Percentiles rank a stretch among this genome's conserved stretches.
Evolutionary conservation across 2,113 vertebrate genomes (phyloP).

Genomic region (Falcunculus frontatus): DNA sequence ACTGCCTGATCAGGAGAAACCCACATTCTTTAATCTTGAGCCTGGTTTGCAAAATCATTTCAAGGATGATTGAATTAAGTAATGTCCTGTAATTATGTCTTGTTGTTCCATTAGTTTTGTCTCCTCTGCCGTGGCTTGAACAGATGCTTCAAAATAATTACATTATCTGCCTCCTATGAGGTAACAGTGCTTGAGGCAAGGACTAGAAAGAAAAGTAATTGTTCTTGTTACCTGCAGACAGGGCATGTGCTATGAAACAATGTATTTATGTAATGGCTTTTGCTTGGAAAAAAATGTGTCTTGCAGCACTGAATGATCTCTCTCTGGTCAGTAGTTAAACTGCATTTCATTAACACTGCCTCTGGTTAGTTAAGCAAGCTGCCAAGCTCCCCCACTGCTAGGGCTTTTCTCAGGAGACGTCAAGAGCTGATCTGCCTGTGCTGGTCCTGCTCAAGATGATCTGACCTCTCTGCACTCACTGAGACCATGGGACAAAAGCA

Average conservation of each 20-base stretch:
- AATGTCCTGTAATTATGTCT: constrained; percentile 18
- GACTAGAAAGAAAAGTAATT: background rate
- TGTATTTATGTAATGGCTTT: background rate
- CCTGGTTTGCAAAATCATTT: background rate
- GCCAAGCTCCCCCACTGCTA: background rate
- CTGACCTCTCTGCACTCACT: background rate
- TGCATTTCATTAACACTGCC: background rate
- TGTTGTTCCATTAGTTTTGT: constrained; percentile 4
- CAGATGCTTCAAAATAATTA: constrained; percentile 20
- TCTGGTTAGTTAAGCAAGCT: background rate
- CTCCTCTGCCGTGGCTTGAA: constrained; percentile 6
- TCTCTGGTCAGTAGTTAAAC: background rate
- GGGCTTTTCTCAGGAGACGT: background rate
- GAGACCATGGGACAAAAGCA: background rate
- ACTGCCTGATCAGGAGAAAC: background rate
- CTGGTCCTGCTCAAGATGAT: background rate
- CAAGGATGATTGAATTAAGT: constrained; percentile 20
- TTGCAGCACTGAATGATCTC: background rate
- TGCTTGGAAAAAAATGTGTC: background rate
- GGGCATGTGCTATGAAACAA: background rate
- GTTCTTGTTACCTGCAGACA: background rate
- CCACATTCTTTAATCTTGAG: background rate
- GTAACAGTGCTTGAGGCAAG: background rate
- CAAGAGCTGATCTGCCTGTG: background rate
- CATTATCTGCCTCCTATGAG: background rate